Base-by-base conservation (phyloP, 2,113 vertebrate species). In the Pongo pygmaeus region DNA sequence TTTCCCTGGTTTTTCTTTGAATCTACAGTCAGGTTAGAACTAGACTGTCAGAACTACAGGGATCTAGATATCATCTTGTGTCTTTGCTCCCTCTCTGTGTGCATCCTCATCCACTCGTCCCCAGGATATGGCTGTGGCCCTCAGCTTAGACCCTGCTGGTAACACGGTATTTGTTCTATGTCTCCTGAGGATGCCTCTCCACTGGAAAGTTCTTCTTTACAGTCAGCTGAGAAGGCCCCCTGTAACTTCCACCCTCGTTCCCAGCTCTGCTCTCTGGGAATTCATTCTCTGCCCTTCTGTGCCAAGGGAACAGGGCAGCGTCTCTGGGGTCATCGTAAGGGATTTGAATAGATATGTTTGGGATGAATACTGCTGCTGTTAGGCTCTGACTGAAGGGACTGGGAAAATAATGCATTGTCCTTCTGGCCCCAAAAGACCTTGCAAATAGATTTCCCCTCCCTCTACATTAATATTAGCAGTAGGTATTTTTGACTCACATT, bases 321-420 rank as follows among this genome's bases (percentile, higher is more conserved):
- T 81, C 88, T 90, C 85, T 50, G 72, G 17, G 88, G 52, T 27
- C 7, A 5, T 25, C 50, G 14, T 61, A 25, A 16, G 57, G 55
- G 27, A 27, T 79, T 64, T 92, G 70, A 96, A 74, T 84, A n/a
- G 80, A 38, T 18, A 5, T 95, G 77, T 96, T 88, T 38, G 52
- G 22, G 86, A 57, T 92, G 81, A 95, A 74, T 55, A 57, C 64
- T 69, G n/a, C 46, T 59, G 80, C 84, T 87, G 70, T 88, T 69
- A 16, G 72, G n/a, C 69, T 84, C 32, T 32, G 83, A 52, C 70
- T 32, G 16, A 38, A 83, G 79, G 48, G 12, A 25, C 67, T 35
- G n/a, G 69, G 69, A 40, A 84, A 55, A 48, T 20, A 55, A 57
- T 5, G 1, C 87, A 11, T 59, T 89, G 40, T 84, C 43, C 27